Evolutionary conservation across 2,888 invertebrate genomes (phyloP).

Genomic region (Lasioglossum villosulum): DNA sequence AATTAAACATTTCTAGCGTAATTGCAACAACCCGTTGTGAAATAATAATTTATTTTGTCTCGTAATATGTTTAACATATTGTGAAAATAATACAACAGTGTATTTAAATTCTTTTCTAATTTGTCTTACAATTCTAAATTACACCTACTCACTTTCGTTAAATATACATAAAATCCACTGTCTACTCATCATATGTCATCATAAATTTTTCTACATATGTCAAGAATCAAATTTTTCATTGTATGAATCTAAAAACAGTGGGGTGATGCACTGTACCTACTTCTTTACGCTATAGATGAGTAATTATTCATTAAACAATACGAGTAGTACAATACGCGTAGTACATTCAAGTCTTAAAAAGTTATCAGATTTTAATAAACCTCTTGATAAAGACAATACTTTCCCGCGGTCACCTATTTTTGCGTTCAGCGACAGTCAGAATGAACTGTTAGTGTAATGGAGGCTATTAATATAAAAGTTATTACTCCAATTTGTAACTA

Average conservation of each 20-base stretch:
- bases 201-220: background rate
- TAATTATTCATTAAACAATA: background rate
- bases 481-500: background rate
- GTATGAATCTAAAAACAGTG: background rate
- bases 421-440: background rate
- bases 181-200: too few species aligned
- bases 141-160: too few species aligned
- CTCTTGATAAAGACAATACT: background rate
- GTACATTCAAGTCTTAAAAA: background rate
- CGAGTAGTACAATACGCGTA: background rate
- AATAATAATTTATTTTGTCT: too few species aligned
- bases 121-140: too few species aligned
- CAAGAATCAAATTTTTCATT: background rate
- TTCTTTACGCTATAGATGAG: background rate
- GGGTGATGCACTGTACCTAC: background rate
- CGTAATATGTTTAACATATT: too few species aligned
- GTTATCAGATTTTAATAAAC: background rate
- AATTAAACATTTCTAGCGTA: too few species aligned
- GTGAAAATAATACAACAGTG: too few species aligned
- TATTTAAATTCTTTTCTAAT: too few species aligned
- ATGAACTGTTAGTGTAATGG: background rate
- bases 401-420: background rate
- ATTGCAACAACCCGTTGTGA: too few species aligned
- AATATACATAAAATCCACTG: too few species aligned
- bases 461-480: background rate